Percentiles rank a stretch among this genome's conserved stretches.
Conservation (phyloP, 2,888 invertebrate genomes). For the Polia nebulosa region DNA sequence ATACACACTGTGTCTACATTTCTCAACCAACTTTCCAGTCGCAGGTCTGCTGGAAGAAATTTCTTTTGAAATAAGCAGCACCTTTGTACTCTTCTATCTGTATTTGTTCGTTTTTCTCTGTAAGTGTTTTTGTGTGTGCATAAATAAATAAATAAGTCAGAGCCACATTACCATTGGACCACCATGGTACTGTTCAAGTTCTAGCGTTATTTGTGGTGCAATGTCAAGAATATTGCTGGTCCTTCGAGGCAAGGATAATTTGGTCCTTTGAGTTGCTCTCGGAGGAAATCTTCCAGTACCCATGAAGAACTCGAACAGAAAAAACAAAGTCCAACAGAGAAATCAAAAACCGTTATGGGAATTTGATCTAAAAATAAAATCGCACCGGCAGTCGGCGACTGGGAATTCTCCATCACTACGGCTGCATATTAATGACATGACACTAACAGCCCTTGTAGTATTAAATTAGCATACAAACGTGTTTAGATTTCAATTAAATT, state of each 20-base stretch:
- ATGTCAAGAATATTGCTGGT: not conserved
- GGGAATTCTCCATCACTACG: not conserved
- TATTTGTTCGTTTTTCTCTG: no score
- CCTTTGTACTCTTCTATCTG: no score
- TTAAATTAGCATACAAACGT: not conserved
- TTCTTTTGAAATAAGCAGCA: no score
- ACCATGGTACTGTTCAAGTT: no score
- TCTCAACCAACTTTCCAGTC: no score
- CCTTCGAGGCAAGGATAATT: not conserved
- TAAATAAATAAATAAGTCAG: no score
- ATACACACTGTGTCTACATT: no score
- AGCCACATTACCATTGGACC: no score
- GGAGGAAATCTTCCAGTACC: not conserved
- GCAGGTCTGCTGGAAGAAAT: no score
- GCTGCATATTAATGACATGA: constrained; percentile 11
- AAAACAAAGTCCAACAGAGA: not conserved
- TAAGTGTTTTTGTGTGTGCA: no score
- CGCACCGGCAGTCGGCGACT: not conserved
- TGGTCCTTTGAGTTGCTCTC: not conserved
- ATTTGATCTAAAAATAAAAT: constrained; percentile 23
- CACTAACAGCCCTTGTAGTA: constrained; percentile 5
- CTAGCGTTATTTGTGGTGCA: not conserved
- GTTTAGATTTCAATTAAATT: not conserved
- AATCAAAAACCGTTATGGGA: not conserved
- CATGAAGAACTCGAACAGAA: not conserved